Percentiles rank a stretch among this genome's conserved stretches.
These are phyloP conservation scores for Rhagologus leucostigma DNA, from an alignment of 2,113 vertebrate genomes.

Conservation along the genomic window DNA sequence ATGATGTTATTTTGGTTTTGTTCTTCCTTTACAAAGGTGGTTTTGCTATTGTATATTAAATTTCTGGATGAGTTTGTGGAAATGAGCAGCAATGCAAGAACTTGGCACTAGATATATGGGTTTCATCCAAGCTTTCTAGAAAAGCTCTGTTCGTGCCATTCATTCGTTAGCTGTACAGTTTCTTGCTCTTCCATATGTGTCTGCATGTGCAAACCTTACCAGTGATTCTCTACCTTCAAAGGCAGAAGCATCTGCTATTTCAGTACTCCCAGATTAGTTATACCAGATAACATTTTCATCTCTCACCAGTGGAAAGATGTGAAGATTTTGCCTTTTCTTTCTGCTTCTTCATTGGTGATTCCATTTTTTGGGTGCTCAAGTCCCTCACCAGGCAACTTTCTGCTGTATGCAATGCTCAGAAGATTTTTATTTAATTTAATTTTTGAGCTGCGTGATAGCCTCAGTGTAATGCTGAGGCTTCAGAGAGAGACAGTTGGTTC, in stretches of 20 bases:
- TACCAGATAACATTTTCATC: not conserved
- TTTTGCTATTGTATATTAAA: not conserved
- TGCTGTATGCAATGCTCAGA: not conserved
- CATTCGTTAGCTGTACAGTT: not conserved
- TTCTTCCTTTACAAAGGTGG: not conserved
- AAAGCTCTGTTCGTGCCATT: not conserved
- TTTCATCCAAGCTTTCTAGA: not conserved
- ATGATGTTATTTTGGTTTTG: not conserved
- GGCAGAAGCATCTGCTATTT: not conserved
- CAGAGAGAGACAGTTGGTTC: not conserved
- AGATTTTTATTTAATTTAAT: not conserved
- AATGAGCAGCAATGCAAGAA: not conserved
- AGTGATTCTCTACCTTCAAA: not conserved
- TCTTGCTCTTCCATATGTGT: not conserved
- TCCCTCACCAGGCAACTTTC: not conserved
- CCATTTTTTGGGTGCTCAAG: not conserved
- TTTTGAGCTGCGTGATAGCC: not conserved
- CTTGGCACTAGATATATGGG: not conserved
- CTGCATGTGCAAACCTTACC: not conserved
- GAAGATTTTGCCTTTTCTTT: not conserved
- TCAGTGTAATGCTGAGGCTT: not conserved
- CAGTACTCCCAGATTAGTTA: not conserved
- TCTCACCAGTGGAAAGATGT: not conserved
- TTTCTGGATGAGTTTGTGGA: not conserved
- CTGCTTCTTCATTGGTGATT: not conserved